Evolutionary conservation across 1,140 invertebrate genomes (phyloP).

Genomic region (Zaprionus inermis): DNA sequence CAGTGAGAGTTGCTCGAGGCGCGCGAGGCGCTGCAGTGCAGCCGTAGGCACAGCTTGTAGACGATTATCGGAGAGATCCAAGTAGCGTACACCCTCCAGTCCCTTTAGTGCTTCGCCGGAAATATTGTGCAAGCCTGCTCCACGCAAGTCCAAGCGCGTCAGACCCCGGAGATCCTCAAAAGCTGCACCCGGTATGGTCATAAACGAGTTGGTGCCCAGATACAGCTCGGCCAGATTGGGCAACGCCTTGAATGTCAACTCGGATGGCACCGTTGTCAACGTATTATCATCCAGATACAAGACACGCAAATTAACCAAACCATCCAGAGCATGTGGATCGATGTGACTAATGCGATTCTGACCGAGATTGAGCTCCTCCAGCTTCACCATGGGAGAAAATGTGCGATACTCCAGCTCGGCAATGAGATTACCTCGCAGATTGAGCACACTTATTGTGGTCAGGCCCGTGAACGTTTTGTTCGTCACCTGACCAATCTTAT

Average conservation of each 20-base stretch:
- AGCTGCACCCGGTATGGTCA: slow-evolving; percentile 89
- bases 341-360: slow-evolving; percentile 93
- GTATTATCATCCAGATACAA: slow-evolving; percentile 94
- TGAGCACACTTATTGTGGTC: slow-evolving; percentile 90
- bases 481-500: slow-evolving; percentile 91
- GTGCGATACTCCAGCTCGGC: slow-evolving; percentile 90
- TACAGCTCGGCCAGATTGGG: slow-evolving; percentile 92
- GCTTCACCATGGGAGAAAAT: slow-evolving; percentile 89
- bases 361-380: slow-evolving; percentile 94
- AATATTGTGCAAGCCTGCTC: slow-evolving; percentile 91
- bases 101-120: slow-evolving; percentile 90
- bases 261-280: slow-evolving; percentile 89
- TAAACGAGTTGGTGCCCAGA: slow-evolving; percentile 92
- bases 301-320: slow-evolving; percentile 89
- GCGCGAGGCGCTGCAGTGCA: slow-evolving; percentile 88
- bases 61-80: slow-evolving; percentile 92
- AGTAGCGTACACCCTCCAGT: slow-evolving; percentile 88
- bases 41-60: slow-evolving; percentile 90
- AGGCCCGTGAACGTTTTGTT: slow-evolving; percentile 93
- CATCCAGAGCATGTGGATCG: slow-evolving; percentile 91
- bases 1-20: slow-evolving; percentile 91
- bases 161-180: slow-evolving; percentile 91
- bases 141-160: slow-evolving; percentile 90
- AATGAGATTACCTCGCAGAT: slow-evolving; percentile 92
- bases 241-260: slow-evolving; percentile 88